Conservation (phyloP, 2,113 vertebrate species). For the Corythornis vintsioides region DNA sequence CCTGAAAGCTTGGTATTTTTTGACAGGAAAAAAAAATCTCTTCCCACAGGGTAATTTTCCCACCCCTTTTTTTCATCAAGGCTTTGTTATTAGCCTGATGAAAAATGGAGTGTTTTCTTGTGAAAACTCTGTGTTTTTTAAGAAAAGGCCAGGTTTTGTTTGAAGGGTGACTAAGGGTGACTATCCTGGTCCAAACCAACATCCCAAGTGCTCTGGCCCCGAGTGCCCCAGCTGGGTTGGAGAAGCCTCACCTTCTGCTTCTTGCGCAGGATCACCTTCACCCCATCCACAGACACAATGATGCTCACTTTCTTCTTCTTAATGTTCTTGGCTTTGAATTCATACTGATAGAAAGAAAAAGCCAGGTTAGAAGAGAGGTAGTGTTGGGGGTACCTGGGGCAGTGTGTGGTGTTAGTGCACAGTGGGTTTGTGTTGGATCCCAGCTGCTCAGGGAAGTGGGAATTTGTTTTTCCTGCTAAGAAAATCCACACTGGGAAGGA, state of each 20-base stretch:
- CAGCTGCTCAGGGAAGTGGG: background rate
- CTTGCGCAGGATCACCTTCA: conserved; percentile 84
- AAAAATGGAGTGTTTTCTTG: background rate
- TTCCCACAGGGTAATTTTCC: background rate
- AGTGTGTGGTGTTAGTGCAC: background rate
- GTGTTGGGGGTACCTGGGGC: background rate
- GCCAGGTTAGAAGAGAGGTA: background rate
- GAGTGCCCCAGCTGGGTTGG: background rate
- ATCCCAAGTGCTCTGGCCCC: background rate
- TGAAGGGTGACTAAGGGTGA: background rate
- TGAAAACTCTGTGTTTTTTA: background rate
- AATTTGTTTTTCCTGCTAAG: background rate
- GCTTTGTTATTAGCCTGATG: background rate
- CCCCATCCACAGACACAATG: conserved; percentile 85
- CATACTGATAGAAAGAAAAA: conserved; percentile 77
- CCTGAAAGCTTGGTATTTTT: background rate
- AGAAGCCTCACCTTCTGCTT: conserved; percentile 80
- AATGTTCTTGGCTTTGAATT: conserved; percentile 92
- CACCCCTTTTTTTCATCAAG: background rate
- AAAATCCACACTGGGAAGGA: background rate
- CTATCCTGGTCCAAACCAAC: background rate
- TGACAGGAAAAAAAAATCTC: background rate
- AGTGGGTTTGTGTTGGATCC: background rate
- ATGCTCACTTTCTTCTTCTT: conserved; percentile 92
- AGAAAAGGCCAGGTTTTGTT: background rate